Base-by-base conservation (phyloP, 2,113 vertebrate genomes). In the Oreochromis niloticus region DNA sequence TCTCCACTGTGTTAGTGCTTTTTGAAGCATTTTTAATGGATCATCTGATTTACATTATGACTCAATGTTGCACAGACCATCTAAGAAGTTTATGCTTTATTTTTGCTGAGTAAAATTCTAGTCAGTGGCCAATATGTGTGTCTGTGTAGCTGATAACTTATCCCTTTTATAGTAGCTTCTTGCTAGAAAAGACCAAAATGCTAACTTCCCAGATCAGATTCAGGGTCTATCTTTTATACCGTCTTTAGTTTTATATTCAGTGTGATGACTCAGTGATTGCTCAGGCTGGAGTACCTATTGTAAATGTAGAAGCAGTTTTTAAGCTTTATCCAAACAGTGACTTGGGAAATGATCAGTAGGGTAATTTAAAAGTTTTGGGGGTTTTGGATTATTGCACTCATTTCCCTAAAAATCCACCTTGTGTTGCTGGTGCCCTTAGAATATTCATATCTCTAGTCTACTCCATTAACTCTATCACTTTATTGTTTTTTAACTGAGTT, bases 301-400 rank as follows among this genome's bases (percentile, higher is more conserved):
- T 9, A 80, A 34, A 36, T 0, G 2, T 46, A 6, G 41, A 16
- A 43, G 36, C 66, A 14, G 36, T 13, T 71, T 71, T 71, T 0
- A 43, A 73, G 41, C 68, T 48, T 48, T 46, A 30, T 30, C 14
- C 41, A 80, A 80, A 56, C 32, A 80, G n/a, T 22, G 22, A 11
- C 14, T 46, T 73, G 3, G 22, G 68, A 73, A 73, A 46, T 73
- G 43, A 75, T 16, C 41, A 75, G 13, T 11, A 48, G 24, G 6
- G 41, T 7, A 7, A 48, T 48, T 48, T 17, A 19, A 75, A 32
- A 3, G 14, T n/a, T 66, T 5, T 36, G 0, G 0, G 32, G 17
- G 0, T n/a, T 66, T 66, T n/a, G 32, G 61, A 66, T 39, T n/a
- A 66, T 66, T 66, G n/a, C 14, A 73, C 41, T 48, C 2, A 19